Conservation (phyloP, 2,113 vertebrate genomes). For the Calyptommatus sinebrachiatus region DNA sequence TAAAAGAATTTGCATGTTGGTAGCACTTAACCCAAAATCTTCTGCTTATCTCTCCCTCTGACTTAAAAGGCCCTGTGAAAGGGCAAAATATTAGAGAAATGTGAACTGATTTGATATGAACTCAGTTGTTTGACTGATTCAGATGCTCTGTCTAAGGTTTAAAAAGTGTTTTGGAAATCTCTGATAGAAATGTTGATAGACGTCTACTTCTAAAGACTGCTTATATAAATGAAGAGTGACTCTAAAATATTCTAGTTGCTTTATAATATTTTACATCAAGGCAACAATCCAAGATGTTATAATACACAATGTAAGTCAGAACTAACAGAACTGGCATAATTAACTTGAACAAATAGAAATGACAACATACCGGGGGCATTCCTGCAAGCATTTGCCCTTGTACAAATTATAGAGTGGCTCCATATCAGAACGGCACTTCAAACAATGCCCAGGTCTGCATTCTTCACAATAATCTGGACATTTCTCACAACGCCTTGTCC, state of each 20-base stretch:
- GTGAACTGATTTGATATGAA: too few relatives aligned
- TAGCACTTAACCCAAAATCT: too few relatives aligned
- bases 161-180: not conserved
- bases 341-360: not conserved
- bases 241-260: not conserved
- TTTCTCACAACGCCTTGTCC: conserved; percentile 75
- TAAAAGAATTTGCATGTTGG: too few relatives aligned
- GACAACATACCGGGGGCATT: conserved; percentile 78
- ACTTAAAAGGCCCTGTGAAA: too few relatives aligned
- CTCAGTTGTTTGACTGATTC: too few relatives aligned
- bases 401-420: conserved; percentile 73
- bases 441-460: conserved; percentile 73
- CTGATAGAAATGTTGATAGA: not conserved
- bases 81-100: too few relatives aligned
- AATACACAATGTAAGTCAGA: not conserved
- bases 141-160: not conserved
- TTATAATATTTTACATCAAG: not conserved
- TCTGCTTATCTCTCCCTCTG: too few relatives aligned
- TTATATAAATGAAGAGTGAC: not conserved
- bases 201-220: not conserved
- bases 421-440: conserved; percentile 66
- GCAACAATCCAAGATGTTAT: not conserved
- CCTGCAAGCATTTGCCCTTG: conserved; percentile 73
- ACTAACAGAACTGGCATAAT: not conserved
- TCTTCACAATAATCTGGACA: conserved; percentile 75